phyloP scores from a whole-genome alignment of 1,140 invertebrate species.

The Megalonaias nervosa region DNA sequence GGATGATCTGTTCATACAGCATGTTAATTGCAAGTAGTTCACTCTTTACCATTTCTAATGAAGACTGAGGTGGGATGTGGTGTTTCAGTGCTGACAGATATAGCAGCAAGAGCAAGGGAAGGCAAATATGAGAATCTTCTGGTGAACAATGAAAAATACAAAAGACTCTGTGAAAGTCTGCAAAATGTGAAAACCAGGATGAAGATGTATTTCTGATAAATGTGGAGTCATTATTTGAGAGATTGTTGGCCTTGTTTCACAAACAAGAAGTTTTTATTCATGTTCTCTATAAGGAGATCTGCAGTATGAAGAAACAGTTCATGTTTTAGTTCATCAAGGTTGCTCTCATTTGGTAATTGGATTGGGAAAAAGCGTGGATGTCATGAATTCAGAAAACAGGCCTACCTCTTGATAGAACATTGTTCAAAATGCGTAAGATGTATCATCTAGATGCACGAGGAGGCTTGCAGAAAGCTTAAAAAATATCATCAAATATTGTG shows the following conservation, averaged over 20 bases:
- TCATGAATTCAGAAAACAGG: neutral
- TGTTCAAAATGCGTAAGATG: constrained; percentile 14
- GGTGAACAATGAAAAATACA: constrained; percentile 27
- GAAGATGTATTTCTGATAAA: constrained; percentile 33
- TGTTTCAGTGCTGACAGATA: too few species aligned
- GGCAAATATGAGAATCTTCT: constrained; percentile 1
- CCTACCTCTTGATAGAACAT: neutral
- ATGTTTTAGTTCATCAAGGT: constrained; percentile 10
- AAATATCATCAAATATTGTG: neutral
- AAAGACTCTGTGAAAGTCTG: constrained; percentile 29
- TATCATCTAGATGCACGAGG: neutral
- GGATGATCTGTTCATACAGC: too few species aligned
- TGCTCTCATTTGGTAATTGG: constrained; percentile 11
- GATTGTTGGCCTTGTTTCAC: constrained; percentile 36
- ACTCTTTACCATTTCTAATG: too few species aligned
- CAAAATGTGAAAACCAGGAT: constrained; percentile 17
- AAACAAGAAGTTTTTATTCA: constrained; percentile 33
- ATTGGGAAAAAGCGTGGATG: neutral
- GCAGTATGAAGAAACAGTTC: constrained; percentile 14
- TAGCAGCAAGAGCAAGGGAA: too few species aligned
- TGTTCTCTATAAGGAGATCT: constrained; percentile 26
- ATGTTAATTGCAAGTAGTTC: too few species aligned
- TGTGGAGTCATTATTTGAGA: constrained; percentile 25
- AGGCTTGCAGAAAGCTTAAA: constrained; percentile 4
- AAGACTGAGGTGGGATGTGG: too few species aligned